These are phyloP conservation scores for Prinia subflava DNA, from an alignment of 2,113 vertebrate species.

Conservation along the genomic window DNA sequence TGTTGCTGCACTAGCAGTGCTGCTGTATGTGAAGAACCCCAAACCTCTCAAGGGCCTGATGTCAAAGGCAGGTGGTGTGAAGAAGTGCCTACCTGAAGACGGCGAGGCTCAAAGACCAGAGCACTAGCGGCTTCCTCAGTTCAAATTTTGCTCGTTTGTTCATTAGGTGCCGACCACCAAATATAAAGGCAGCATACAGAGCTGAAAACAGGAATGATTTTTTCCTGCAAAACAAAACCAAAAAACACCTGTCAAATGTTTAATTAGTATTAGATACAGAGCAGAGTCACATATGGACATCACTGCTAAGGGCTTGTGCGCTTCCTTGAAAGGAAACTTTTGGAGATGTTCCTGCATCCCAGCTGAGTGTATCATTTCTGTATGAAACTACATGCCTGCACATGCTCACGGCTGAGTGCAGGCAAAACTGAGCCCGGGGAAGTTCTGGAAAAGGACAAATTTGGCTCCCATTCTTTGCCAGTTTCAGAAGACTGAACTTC, in stretches of 20 bases:
- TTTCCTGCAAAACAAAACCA: slow-evolving; percentile 84
- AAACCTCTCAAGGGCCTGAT: neutral
- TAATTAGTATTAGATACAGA: neutral
- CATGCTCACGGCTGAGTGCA: neutral
- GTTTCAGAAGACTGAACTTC: neutral
- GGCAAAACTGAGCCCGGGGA: neutral
- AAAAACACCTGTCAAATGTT: neutral
- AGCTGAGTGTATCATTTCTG: fast-evolving
- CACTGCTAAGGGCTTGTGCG: neutral
- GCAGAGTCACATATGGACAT: neutral
- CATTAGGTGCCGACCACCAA: slow-evolving; percentile 96
- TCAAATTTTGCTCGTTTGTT: slow-evolving; percentile 99
- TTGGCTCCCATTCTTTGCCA: neutral
- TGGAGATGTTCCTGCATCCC: neutral
- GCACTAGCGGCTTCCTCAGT: slow-evolving; percentile 92
- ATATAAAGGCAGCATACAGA: slow-evolving; percentile 94
- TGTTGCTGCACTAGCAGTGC: no score
- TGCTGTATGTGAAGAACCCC: no score
- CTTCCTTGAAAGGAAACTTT: neutral
- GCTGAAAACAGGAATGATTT: slow-evolving; percentile 98
- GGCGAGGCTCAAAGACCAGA: slow-evolving; percentile 98
- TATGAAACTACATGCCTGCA: neutral
- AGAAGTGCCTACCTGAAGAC: slow-evolving; percentile 86
- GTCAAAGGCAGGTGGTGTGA: neutral
- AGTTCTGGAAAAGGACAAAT: neutral